A percentile compares a stretch with the other conserved stretches of the same genome.
Evolutionary conservation across 1,140 invertebrate genomes (phyloP).

Genomic region (Pseudomyrmex pallidus): DNA sequence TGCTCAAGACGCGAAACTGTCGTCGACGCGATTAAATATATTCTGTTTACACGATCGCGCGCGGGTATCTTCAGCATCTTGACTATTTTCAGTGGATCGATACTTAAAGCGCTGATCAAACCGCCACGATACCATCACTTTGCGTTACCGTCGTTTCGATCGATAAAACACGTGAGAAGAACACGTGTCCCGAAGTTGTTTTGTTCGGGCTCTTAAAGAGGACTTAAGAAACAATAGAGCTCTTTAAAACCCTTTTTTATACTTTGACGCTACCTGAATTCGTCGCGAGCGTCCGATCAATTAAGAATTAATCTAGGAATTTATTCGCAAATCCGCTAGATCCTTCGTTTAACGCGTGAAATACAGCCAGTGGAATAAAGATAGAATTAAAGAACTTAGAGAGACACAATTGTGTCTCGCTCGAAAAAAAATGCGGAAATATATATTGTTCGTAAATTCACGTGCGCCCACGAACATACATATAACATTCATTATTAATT

Average conservation of each 20-base stretch:
- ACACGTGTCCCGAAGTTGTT: neutral
- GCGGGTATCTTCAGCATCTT: neutral
- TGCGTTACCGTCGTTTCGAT: neutral
- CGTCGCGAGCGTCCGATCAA: neutral
- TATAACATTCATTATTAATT: too few species aligned
- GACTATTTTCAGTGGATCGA: neutral
- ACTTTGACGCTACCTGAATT: neutral
- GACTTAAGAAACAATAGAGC: neutral
- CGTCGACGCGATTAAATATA: neutral
- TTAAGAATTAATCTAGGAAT: neutral
- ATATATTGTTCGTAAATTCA: too few species aligned
- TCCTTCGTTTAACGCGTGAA: neutral
- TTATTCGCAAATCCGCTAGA: neutral
- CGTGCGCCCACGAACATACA: too few species aligned
- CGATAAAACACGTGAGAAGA: neutral
- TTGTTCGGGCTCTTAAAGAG: neutral
- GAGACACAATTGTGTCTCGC: too few species aligned
- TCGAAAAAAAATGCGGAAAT: too few species aligned
- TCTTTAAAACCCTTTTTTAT: neutral
- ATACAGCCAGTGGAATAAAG: neutral
- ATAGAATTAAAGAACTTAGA: neutral
- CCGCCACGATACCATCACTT: neutral
- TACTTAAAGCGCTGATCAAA: neutral
- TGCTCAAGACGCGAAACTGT: neutral
- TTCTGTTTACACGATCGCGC: neutral